A percentile compares a stretch with the other conserved stretches of the same genome.
Conservation (phyloP, 2,113 vertebrate genomes). For the Tupaia chinensis region DNA sequence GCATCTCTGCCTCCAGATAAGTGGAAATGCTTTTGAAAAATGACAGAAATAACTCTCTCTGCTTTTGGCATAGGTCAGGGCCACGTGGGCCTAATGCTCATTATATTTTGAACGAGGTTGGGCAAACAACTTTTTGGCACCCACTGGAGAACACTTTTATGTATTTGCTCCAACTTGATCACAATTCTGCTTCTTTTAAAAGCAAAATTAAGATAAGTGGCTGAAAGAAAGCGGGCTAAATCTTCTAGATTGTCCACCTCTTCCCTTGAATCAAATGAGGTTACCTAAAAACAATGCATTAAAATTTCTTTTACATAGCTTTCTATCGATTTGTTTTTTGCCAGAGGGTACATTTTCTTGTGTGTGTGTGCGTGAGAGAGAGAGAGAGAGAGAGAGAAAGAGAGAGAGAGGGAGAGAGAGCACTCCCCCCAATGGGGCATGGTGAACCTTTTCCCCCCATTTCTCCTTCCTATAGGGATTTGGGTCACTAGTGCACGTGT, state of each 20-base stretch:
- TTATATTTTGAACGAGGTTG: conserved; percentile 40
- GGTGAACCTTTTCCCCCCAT: too few relatives aligned
- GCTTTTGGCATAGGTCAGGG: neutral
- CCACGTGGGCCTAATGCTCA: neutral
- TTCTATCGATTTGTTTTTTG: too few relatives aligned
- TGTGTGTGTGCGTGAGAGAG: too few relatives aligned
- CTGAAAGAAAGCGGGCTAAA: neutral
- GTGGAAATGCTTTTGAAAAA: conserved; percentile 1
- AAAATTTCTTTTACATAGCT: neutral
- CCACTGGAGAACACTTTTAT: neutral
- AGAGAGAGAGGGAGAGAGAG: too few relatives aligned
- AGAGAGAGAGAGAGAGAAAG: too few relatives aligned
- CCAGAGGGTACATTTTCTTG: too few relatives aligned
- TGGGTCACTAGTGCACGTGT: too few relatives aligned
- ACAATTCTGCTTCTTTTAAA: neutral
- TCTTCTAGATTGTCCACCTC: neutral
- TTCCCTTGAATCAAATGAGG: neutral
- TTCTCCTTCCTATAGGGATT: too few relatives aligned
- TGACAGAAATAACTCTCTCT: conserved; percentile 2
- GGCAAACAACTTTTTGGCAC: neutral
- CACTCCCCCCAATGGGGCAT: too few relatives aligned
- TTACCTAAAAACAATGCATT: neutral
- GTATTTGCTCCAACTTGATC: neutral
- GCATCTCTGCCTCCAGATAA: neutral
- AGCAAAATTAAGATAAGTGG: neutral